Evolutionary conservation across 2,113 vertebrate species (phyloP), one percentile per base, ranked within the genome.

Genomic region (Xyliphius kryptos): DNA sequence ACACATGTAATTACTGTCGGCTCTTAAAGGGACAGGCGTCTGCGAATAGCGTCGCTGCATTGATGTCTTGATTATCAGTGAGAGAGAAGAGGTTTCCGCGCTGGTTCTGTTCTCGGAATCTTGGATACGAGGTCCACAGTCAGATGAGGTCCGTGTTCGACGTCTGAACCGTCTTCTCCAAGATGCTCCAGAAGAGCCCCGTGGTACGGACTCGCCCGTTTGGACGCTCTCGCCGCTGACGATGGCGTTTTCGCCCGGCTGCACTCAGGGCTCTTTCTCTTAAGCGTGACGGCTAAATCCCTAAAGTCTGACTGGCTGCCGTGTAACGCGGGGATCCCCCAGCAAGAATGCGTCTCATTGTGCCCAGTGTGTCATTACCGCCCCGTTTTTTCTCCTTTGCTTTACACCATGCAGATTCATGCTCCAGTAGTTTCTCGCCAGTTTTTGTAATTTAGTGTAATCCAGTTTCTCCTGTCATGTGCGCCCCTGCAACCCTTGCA

Each of bases 261-360:
- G 22, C 9, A 11, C 63, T 71, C 46, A 14, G 52, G 53, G 53
- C 22, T 58, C 32, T 40, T 62, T 56, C 37, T 60, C 51, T 46
- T 56, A 16, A 48, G 54, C 36, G 40, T 38, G 54, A 11, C 43
- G n/a, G 48, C 16, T n/a, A 63, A 73, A 66, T 69, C 67, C 62
- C 56, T 54, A 46, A 53, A 15, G 56, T 52, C 62, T 66, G 14
- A 20, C 62, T 66, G 49, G 21, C 63, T 21, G 48, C 49, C 54
- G 52, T 62, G 43, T 49, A 52, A 52, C 19, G 12, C 56, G 21
- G 38, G 56, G 50, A 57, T 32, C 52, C 61, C 19, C 50, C 47
- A 2, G 16, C 3, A 15, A 62, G 26, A 66, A 12, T 36, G 36
- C 52, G 40, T 63, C 58, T 59, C 54, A 15, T 58, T 58, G 15